These are phyloP conservation scores for Pocillopora damicornis DNA, from an alignment of 64 coral and sea anemone species.

Conservation along the genomic window DNA sequence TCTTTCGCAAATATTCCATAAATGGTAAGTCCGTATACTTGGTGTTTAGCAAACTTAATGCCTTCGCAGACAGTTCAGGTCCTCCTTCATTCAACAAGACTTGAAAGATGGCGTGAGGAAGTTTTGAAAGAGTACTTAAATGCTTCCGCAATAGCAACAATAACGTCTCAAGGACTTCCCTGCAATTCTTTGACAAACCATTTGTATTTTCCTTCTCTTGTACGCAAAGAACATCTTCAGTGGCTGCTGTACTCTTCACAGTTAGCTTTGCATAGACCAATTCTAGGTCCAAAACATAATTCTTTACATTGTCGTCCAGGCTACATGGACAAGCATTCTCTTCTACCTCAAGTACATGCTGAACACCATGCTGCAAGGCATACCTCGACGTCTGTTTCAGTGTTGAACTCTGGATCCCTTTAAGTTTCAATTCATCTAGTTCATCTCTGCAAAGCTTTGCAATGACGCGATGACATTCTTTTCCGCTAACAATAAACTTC, in stretches of 20 bases:
- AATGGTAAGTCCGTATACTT: too few relatives aligned
- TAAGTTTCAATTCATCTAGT: neutral
- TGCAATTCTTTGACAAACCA: too few relatives aligned
- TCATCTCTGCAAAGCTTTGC: neutral
- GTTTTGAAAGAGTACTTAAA: too few relatives aligned
- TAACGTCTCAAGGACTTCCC: too few relatives aligned
- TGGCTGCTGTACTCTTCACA: neutral
- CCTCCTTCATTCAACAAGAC: too few relatives aligned
- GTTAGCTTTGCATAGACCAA: neutral
- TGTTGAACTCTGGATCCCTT: neutral
- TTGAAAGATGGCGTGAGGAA: too few relatives aligned
- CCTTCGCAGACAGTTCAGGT: too few relatives aligned
- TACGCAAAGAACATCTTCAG: neutral
- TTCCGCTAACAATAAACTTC: neutral
- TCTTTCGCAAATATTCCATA: neutral
- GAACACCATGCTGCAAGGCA: neutral
- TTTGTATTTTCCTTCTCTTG: too few relatives aligned
- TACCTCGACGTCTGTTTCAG: neutral
- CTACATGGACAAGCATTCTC: neutral
- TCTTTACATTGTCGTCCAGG: neutral
- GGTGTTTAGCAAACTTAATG: too few relatives aligned
- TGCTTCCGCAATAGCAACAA: too few relatives aligned
- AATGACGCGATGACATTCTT: conserved; percentile 4
- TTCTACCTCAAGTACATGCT: neutral
- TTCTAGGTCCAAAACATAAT: neutral